Evolutionary conservation across 2,888 invertebrate genomes (phyloP).

Genomic region (Zaprionus bogoriensis): DNA sequence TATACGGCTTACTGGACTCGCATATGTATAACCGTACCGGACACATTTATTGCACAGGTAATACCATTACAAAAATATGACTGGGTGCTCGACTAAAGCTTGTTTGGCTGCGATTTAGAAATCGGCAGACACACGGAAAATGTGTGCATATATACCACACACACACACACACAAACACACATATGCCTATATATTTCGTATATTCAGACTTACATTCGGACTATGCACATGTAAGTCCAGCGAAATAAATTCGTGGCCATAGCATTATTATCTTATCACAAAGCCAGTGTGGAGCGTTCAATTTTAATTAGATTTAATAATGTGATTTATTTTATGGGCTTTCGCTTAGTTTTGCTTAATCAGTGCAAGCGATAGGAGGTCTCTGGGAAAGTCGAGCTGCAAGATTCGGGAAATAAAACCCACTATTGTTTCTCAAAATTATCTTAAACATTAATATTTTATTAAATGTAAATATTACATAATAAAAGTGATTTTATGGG

Average conservation of each 20-base stretch:
- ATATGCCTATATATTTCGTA: no score
- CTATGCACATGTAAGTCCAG: background rate
- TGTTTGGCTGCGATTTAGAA: slow-evolving; percentile 33
- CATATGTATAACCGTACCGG: slow-evolving; percentile 5
- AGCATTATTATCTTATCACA: slow-evolving; percentile 50
- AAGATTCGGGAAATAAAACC: slow-evolving; percentile 13
- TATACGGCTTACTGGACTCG: background rate
- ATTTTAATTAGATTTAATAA: slow-evolving; percentile 65
- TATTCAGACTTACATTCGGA: background rate
- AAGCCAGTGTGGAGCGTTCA: slow-evolving; percentile 24
- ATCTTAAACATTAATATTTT: no score
- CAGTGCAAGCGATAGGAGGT: slow-evolving; percentile 51
- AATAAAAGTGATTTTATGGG: background rate
- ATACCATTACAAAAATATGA: slow-evolving; percentile 36
- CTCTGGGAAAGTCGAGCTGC: background rate
- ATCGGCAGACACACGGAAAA: slow-evolving; percentile 4
- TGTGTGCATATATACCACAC: background rate
- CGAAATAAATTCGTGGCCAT: background rate
- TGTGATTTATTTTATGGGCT: slow-evolving; percentile 42
- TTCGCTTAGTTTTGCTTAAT: slow-evolving; percentile 51
- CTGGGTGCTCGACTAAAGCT: slow-evolving; percentile 16
- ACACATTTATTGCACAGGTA: slow-evolving; percentile 33
- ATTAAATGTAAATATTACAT: background rate
- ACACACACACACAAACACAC: background rate
- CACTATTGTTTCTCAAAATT: no score